These are phyloP conservation scores for Tragelaphus scriptus DNA, from an alignment of 2,113 vertebrate genomes.

Conservation along the genomic window DNA sequence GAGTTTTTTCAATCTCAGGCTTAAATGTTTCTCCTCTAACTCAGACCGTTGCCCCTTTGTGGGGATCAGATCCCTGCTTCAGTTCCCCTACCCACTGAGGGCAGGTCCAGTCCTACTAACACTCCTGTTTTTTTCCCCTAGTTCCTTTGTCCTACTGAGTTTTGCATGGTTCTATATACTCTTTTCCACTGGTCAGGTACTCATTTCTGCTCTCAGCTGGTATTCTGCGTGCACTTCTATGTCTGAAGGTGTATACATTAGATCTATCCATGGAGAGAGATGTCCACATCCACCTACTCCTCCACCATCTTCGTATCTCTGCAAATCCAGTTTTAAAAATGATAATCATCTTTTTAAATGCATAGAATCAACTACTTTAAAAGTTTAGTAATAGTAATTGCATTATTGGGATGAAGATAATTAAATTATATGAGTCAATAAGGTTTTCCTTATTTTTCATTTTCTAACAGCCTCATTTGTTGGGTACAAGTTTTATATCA, in stretches of 20 bases:
- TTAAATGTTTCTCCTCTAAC: not conserved
- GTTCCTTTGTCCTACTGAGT: not conserved
- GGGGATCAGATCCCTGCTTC: not conserved
- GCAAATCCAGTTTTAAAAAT: not conserved
- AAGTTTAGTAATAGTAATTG: not conserved
- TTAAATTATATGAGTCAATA: constrained; percentile 20
- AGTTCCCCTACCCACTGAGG: not conserved
- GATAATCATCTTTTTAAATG: not conserved
- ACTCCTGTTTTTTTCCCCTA: not conserved
- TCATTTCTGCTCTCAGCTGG: not conserved
- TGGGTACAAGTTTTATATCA: not conserved
- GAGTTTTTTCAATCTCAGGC: not conserved
- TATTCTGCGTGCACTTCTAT: not conserved
- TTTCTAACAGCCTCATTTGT: not conserved
- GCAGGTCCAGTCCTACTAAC: not conserved
- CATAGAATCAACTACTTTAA: constrained; percentile 11
- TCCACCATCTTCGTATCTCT: not conserved
- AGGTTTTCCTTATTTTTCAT: constrained; percentile 22
- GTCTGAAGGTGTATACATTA: not conserved
- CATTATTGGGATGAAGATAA: constrained; percentile 26
- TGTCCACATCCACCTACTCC: not conserved
- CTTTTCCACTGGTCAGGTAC: not conserved
- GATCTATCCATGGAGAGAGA: not conserved
- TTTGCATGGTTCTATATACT: not conserved
- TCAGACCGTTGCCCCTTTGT: not conserved